A percentile compares a stretch with the other conserved stretches of the same genome.
Conservation (phyloP, 2,888 invertebrate species). For the Drosophila borealis region DNA sequence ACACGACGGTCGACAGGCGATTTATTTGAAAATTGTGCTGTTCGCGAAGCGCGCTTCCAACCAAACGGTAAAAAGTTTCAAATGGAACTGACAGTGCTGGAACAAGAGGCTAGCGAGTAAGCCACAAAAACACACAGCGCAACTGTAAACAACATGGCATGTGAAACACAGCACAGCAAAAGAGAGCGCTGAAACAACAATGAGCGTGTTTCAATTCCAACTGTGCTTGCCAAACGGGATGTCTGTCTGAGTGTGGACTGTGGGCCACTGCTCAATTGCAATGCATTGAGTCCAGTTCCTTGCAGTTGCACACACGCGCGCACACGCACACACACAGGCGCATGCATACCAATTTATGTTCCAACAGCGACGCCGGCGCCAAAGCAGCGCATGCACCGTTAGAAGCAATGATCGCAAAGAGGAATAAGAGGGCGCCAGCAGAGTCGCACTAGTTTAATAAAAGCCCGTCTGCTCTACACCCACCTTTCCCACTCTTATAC, state of each 20-base stretch:
- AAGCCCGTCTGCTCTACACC: neutral
- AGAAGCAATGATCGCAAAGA: slow-evolving; percentile 20
- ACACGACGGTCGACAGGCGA: slow-evolving; percentile 38
- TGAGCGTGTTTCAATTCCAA: slow-evolving; percentile 45
- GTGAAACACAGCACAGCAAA: slow-evolving; percentile 14
- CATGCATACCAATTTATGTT: slow-evolving; percentile 6
- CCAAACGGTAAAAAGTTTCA: slow-evolving; percentile 76
- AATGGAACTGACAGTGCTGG: slow-evolving; percentile 53
- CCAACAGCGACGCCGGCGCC: slow-evolving; percentile 30
- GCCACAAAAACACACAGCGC: slow-evolving; percentile 29
- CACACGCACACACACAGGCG: neutral
- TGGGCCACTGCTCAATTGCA: slow-evolving; percentile 38
- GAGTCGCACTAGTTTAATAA: neutral
- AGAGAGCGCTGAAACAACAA: slow-evolving; percentile 5
- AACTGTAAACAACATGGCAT: slow-evolving; percentile 15
- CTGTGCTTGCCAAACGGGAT: neutral
- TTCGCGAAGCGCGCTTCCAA: slow-evolving; percentile 61
- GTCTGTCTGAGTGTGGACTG: slow-evolving; percentile 29
- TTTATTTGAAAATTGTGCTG: slow-evolving; percentile 33
- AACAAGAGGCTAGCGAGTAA: slow-evolving; percentile 31
- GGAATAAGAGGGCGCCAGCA: neutral
- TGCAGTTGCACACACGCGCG: slow-evolving; percentile 4
- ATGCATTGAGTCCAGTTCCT: slow-evolving; percentile 25
- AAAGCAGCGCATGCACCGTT: slow-evolving; percentile 38
- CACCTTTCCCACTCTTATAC: neutral